Percentiles rank a stretch among this genome's conserved stretches.
These are phyloP conservation scores for Grammomys dolichurus DNA, from an alignment of 2,113 vertebrate species.

Conservation along the genomic window DNA sequence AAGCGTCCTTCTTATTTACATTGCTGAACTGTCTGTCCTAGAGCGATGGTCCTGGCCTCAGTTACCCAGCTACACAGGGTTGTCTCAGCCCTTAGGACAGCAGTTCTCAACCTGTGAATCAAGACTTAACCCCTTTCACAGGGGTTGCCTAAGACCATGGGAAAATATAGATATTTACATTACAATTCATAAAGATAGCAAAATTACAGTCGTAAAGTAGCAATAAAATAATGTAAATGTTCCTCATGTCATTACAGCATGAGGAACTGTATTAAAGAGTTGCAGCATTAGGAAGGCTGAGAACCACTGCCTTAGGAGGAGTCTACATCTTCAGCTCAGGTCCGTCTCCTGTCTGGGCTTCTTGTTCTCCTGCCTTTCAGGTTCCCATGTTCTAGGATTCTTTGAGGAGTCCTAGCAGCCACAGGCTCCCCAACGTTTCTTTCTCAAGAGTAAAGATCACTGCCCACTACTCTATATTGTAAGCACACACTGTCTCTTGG, in stretches of 20 bases:
- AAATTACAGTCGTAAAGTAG: not conserved
- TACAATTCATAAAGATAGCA: not conserved
- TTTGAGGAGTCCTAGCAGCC: not conserved
- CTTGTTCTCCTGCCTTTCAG: not conserved
- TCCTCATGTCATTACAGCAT: not conserved
- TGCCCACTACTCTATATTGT: not conserved
- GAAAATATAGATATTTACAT: not conserved
- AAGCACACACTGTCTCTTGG: not conserved
- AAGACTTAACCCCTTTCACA: not conserved
- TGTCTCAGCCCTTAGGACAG: not conserved
- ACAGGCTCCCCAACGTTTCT: not conserved
- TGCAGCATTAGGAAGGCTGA: rapidly evolving
- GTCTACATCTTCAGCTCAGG: not conserved
- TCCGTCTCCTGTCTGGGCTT: not conserved
- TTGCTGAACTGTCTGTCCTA: not conserved
- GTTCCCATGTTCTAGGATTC: not conserved
- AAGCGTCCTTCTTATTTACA: not conserved
- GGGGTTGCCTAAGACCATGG: not conserved
- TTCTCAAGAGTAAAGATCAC: not conserved
- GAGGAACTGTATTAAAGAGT: not conserved
- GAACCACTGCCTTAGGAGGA: not conserved
- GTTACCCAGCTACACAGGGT: rapidly evolving
- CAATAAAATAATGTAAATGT: no score
- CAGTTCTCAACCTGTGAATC: not conserved
- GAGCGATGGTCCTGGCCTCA: no score